These are phyloP conservation scores for Biston betularia DNA, from an alignment of 2,888 invertebrate species.

Conservation along the genomic window DNA sequence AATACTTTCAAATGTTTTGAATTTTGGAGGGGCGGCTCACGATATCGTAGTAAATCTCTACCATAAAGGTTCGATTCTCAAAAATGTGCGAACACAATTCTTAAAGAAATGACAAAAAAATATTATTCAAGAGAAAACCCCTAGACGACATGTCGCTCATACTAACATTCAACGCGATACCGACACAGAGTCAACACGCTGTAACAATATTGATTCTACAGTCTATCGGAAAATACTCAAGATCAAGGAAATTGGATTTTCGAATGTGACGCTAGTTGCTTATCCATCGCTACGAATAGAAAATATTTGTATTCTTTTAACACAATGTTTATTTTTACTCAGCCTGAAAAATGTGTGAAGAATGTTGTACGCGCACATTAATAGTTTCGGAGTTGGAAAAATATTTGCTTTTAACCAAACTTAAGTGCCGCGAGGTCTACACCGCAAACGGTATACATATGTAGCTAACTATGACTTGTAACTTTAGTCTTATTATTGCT, in stretches of 20 bases:
- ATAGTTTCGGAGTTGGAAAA: not conserved
- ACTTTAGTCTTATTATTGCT: too few relatives aligned
- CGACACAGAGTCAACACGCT: conserved; percentile 26
- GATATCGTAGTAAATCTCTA: too few relatives aligned
- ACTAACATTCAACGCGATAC: conserved; percentile 7
- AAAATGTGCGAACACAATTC: too few relatives aligned
- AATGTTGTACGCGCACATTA: conserved; percentile 2
- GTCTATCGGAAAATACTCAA: conserved; percentile 66
- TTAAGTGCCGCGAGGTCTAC: not conserved
- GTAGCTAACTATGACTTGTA: too few relatives aligned
- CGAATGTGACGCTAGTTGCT: conserved; percentile 54
- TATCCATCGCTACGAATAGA: conserved; percentile 33
- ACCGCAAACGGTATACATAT: too few relatives aligned
- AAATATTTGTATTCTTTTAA: conserved; percentile 37
- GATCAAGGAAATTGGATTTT: conserved; percentile 72
- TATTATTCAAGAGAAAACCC: not conserved
- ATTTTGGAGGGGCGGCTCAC: too few relatives aligned
- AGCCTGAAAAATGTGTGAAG: conserved; percentile 15
- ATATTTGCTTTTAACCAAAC: not conserved
- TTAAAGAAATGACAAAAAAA: too few relatives aligned
- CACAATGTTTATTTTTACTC: conserved; percentile 19
- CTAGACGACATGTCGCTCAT: conserved; percentile 2
- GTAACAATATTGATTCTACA: conserved; percentile 58
- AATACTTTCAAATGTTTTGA: too few relatives aligned
- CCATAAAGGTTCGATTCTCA: too few relatives aligned